Evolutionary conservation across 2,113 vertebrate species (phyloP), one percentile per base, ranked within the genome.

Genomic region (Struthidea cinerea): DNA sequence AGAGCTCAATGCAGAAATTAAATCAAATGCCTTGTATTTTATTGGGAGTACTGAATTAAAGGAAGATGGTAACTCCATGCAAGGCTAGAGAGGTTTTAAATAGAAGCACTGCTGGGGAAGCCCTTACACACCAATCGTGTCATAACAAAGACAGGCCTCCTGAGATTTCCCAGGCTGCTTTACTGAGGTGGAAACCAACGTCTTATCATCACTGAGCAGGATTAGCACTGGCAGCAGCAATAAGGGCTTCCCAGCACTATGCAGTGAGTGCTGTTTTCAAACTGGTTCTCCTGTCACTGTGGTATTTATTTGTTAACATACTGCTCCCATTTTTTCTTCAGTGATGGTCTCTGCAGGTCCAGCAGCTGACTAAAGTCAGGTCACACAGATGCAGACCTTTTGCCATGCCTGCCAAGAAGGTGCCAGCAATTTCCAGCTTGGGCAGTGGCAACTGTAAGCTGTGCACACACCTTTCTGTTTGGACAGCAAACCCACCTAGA

Each of bases 231-330:
- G 44, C 50, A 86, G 52, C 28, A 87, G 33, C 39, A 77, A 8
- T 32, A 69, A 87, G 22, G 35, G 44, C 15, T 90, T 90, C 64
- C 55, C 75, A 71, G 61, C 26, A 47, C 44, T 59, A 56, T 0
- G 1, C 2, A 1, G 35, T 12, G 30, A 47, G 7, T 0, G 0
- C 26, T 49, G 67, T 53, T 95, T 65, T 46, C 61, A 76, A 1
- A 78, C 30, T 61, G 30, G 37, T 55, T 91, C n/a, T 85, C 39
- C 69, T 68, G n/a, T 46, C 49, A 56, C 26, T 52, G 18, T 22
- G 56, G 19, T 71, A 71, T 68, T 79, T 80, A 88, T 50, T 79
- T 84, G 21, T 26, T 87, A 68, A 85, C 11, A 41, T 52, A 52
- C 11, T 65, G 55, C 14, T 57, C 61, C 33, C 0, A 0, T 30